Base-by-base conservation (phyloP, 2,888 invertebrate genomes). In the Meta bourneti region DNA sequence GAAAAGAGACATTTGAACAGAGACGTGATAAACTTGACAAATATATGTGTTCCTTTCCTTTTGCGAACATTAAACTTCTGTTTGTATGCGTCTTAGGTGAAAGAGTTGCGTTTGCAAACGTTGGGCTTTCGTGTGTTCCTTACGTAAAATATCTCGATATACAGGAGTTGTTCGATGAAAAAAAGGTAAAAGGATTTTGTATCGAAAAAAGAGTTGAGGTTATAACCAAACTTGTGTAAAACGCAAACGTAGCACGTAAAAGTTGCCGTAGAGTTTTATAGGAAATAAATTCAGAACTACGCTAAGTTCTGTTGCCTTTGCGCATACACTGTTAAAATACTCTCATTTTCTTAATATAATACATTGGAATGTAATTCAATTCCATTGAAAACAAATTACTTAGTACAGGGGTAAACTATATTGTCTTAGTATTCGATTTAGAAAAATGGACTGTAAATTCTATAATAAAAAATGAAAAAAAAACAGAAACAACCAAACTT, bases 21-120 rank as follows among this genome's bases (percentile, higher is more conserved):
- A 84, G 69, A 75, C 81, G 86, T 82, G 91, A 91, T 91, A 91
- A 82, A 91, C 75, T 91, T 91, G 86, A 86, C 86, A 91, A 91
- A 91, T 86, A 81, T 61, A 84, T 72, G 34, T 51, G 54, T 79
- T 77, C 49, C 54, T 61, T 52, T 72, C 70, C 61, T 70, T 74
- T 49, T 72, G 5, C 69, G 71, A 52, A 49, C 69, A 19, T 20
- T 78, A 78, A 85, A 77, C 77, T 85, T 77, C n/a, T 16, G 70
- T 70, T 81, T 61, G 61, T 61, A 61, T 61, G 61, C 61, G 61
- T 11, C 61, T 61, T 61, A 61, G 61, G 61, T 13, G 61, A 13
- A 61, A 61, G 61, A 61, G 61, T 61, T 61, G 61, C 11, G 61
- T 61, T 61, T 61, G 61, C 61, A 11, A 11, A 13, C 61, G 13